A percentile compares a stretch with the other conserved stretches of the same genome.
Conservation (phyloP, 2,888 invertebrate genomes). For the Torymus aiolomorphi region DNA sequence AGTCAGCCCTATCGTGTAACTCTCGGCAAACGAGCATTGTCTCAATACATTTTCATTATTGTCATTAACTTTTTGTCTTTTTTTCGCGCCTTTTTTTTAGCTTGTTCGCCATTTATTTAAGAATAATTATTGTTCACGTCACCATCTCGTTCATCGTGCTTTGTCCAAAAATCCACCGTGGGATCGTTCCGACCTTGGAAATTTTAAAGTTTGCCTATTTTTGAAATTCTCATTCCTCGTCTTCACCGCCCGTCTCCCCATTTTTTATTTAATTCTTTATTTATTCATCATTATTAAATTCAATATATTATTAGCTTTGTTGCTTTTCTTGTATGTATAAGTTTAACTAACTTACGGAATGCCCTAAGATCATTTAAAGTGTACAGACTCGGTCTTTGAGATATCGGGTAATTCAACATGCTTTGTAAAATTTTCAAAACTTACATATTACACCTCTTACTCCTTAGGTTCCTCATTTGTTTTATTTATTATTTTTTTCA, state of each 20-base stretch:
- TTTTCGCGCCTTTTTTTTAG: conserved; percentile 35
- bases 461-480: conserved; percentile 58
- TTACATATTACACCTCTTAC: conserved; percentile 64
- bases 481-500: conserved; percentile 55
- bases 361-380: conserved; percentile 67
- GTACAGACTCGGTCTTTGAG: conserved; percentile 66
- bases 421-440: conserved; percentile 71
- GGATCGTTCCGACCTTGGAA: conserved; percentile 49
- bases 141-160: conserved; percentile 48
- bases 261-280: conserved; percentile 59
- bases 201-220: conserved; percentile 55
- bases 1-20: conserved; percentile 63
- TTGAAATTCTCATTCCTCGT: conserved; percentile 57
- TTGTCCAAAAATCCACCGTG: conserved; percentile 48
- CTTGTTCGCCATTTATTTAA: conserved; percentile 49
- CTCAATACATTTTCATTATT: conserved; percentile 62
- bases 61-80: conserved; percentile 60
- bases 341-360: conserved; percentile 67
- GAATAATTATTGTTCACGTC: conserved; percentile 56
- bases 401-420: conserved; percentile 62
- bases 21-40: conserved; percentile 59
- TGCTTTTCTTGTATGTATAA: conserved; percentile 58
- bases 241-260: conserved; percentile 62
- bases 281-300: conserved; percentile 57
- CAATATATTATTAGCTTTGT: conserved; percentile 60